Evolutionary conservation across 2,797 vertebrate genomes (phyloP).

Genomic region (Sebastes trivittatus): DNA sequence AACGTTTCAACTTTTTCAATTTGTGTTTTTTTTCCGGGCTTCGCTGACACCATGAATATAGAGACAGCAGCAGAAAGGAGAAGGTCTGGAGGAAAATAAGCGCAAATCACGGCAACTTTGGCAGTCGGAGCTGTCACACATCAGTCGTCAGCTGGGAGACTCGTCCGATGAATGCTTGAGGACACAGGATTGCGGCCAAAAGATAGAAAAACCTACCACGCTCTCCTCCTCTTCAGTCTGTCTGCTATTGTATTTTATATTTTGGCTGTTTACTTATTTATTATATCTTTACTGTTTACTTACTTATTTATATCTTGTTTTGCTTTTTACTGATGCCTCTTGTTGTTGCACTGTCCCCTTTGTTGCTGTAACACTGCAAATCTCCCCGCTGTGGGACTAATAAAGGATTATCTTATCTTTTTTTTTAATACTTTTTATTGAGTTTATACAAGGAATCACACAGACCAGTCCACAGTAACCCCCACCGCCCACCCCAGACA

Average conservation of each 20-base stretch:
- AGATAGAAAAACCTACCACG: background rate
- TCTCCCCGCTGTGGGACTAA: background rate
- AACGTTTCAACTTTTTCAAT: background rate
- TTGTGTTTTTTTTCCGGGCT: background rate
- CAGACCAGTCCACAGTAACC: background rate
- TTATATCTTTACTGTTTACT: background rate
- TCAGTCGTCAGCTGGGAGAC: background rate
- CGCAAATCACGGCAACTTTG: background rate
- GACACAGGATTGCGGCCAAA: background rate
- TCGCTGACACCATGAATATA: background rate
- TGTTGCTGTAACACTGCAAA: background rate
- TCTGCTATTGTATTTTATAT: background rate
- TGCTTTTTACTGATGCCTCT: background rate
- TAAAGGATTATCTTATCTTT: background rate
- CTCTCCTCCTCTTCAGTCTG: background rate
- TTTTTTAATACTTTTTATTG: background rate
- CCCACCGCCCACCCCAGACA: background rate
- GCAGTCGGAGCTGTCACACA: conserved; percentile 1
- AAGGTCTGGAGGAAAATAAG: background rate
- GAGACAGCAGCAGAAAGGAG: background rate
- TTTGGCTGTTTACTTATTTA: background rate
- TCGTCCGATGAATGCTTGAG: background rate
- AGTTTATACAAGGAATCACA: background rate
- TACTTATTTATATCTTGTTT: background rate
- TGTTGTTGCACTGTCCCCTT: background rate